Evolutionary conservation across 53 echinoderm and acorn worm genomes (phyloP).

Genomic region (Holothuria leucospilota): DNA sequence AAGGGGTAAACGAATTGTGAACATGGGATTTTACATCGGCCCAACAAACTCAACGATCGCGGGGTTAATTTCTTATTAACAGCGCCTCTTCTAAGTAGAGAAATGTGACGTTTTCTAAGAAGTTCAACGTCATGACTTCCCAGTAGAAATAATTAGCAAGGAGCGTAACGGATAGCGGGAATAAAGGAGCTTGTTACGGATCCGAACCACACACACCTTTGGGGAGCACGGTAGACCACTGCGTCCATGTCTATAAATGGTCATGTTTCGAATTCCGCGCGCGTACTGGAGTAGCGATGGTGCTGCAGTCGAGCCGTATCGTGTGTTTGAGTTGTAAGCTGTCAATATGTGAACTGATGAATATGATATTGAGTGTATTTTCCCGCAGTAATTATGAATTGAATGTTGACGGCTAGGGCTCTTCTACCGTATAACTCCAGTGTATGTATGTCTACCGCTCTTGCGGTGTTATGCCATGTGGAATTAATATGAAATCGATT

Average conservation of each 20-base stretch:
- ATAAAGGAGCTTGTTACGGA: conserved; percentile 5
- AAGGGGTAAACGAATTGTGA: too few species aligned
- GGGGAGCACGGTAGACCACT: conserved; percentile 6
- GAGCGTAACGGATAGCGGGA: not conserved
- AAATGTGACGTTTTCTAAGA: conserved; percentile 36
- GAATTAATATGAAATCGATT: conserved; percentile 52
- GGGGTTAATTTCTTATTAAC: not conserved
- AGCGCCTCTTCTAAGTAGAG: conserved; percentile 1
- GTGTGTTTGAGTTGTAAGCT: conserved; percentile 4
- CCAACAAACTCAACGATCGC: too few species aligned
- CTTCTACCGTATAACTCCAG: not conserved
- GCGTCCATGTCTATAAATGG: conserved; percentile 49
- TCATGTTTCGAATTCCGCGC: conserved; percentile 54
- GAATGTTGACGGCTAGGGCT: conserved; percentile 31
- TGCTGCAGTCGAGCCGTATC: conserved; percentile 18
- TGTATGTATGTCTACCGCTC: conserved; percentile 2
- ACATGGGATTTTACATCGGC: too few species aligned
- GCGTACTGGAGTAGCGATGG: not conserved
- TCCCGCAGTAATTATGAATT: conserved; percentile 37
- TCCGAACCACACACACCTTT: conserved; percentile 24
- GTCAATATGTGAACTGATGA: not conserved
- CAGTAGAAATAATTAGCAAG: not conserved
- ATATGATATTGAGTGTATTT: conserved; percentile 40
- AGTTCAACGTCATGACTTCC: conserved; percentile 45
- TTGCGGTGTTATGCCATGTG: conserved; percentile 35